These are phyloP conservation scores for Capromys pilorides DNA, from an alignment of 2,797 vertebrate species.

Conservation along the genomic window DNA sequence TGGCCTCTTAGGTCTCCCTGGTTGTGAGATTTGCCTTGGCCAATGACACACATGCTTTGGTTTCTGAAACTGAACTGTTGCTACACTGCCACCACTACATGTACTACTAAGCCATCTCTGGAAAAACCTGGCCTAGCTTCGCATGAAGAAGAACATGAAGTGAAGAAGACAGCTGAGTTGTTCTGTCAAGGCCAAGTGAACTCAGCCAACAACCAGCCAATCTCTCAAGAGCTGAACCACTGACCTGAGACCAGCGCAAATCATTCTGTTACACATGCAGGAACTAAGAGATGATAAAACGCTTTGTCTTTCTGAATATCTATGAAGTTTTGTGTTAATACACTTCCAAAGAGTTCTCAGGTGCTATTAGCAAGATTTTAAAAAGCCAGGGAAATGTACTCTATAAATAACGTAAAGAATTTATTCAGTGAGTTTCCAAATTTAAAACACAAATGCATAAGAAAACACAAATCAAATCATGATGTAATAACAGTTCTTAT, in stretches of 20 bases:
- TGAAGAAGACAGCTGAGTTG: background rate
- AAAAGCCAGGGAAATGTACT: background rate
- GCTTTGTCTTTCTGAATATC: background rate
- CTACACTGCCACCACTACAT: background rate
- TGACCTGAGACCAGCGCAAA: accelerated
- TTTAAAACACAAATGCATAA: slow-evolving; percentile 12
- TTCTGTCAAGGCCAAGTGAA: background rate
- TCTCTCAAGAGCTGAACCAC: background rate
- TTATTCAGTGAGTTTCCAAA: background rate
- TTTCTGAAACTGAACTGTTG: background rate
- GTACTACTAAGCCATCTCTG: background rate
- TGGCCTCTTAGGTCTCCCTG: background rate
- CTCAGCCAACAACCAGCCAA: background rate
- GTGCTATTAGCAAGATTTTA: background rate
- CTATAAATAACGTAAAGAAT: slow-evolving; percentile 4
- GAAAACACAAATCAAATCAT: slow-evolving; percentile 7
- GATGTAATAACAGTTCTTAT: background rate
- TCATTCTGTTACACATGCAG: background rate
- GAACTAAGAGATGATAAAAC: background rate
- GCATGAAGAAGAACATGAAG: background rate
- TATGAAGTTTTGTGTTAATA: background rate
- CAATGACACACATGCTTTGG: background rate
- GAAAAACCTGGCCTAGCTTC: background rate
- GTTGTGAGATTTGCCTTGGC: background rate
- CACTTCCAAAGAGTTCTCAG: background rate